Percentiles rank a stretch among this genome's conserved stretches.
Conservation (phyloP, 2,888 invertebrate genomes). For the Hoplodrina blanda region DNA sequence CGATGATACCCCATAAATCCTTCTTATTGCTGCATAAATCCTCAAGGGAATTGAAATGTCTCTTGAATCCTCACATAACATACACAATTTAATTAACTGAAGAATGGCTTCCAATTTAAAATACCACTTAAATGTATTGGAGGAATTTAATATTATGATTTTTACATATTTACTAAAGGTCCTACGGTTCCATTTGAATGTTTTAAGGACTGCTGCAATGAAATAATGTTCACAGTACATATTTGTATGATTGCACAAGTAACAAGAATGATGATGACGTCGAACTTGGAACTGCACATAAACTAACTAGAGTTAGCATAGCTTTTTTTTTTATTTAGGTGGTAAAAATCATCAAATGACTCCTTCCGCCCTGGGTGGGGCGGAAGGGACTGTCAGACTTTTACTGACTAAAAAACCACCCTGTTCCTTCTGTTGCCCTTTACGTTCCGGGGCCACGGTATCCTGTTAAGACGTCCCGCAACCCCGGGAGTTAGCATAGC, state of each 20-base stretch:
- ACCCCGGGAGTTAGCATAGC: neutral
- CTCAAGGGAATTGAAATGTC: constrained; percentile 37
- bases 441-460: too few species aligned
- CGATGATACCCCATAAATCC: constrained; percentile 40
- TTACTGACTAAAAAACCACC: too few species aligned
- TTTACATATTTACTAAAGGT: constrained; percentile 13
- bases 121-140: constrained; percentile 1
- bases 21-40: constrained; percentile 49
- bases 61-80: constrained; percentile 25
- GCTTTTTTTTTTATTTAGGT: too few species aligned
- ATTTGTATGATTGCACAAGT: neutral
- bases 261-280: neutral
- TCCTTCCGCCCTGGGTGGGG: too few species aligned
- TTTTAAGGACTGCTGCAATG: neutral
- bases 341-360: too few species aligned
- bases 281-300: neutral
- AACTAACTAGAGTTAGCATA: neutral
- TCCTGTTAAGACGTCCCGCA: too few species aligned
- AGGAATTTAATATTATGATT: constrained; percentile 10
- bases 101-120: constrained; percentile 33
- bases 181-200: constrained; percentile 3
- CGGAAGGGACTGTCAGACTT: too few species aligned
- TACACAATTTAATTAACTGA: constrained; percentile 52
- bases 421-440: too few species aligned
- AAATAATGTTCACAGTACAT: too few species aligned